Evolutionary conservation across 2,113 vertebrate genomes (phyloP).

Genomic region (Nannospalax galili): DNA sequence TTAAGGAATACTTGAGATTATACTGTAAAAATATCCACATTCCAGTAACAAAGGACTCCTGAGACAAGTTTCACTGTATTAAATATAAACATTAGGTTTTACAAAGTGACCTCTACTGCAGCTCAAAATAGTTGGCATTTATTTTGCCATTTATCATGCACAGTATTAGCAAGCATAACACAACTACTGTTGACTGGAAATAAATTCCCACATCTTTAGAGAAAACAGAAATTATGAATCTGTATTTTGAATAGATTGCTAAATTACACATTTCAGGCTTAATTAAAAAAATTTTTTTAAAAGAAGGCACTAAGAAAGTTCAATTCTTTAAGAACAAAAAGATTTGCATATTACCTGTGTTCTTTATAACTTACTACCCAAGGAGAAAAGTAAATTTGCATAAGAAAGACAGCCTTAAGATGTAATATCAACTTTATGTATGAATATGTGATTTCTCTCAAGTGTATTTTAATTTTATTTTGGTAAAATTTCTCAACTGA

Average conservation of each 20-base stretch:
- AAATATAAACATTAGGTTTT: constrained; percentile 69
- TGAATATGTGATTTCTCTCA: neutral
- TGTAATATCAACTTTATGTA: constrained; percentile 10
- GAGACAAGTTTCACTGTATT: constrained; percentile 59
- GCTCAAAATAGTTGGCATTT: constrained; percentile 63
- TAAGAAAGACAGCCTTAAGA: neutral
- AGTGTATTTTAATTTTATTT: constrained; percentile 35
- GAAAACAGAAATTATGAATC: constrained; percentile 54
- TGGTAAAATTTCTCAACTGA: constrained; percentile 34
- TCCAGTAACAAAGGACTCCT: constrained; percentile 56
- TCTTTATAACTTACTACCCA: neutral
- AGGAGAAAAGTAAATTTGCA: constrained; percentile 14
- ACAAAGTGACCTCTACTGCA: constrained; percentile 73
- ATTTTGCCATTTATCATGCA: constrained; percentile 46
- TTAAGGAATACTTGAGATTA: constrained; percentile 12
- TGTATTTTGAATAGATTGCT: constrained; percentile 44
- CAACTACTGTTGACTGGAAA: constrained; percentile 73
- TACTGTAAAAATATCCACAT: constrained; percentile 32
- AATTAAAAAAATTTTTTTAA: neutral
- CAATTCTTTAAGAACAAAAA: constrained; percentile 21
- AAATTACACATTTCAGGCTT: neutral
- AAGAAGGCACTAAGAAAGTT: neutral
- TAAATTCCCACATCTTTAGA: constrained; percentile 56
- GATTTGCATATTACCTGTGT: neutral
- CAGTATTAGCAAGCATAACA: constrained; percentile 74